These are phyloP conservation scores for Eriocheir sinensis DNA, from an alignment of 1,140 invertebrate species.

Conservation along the genomic window DNA sequence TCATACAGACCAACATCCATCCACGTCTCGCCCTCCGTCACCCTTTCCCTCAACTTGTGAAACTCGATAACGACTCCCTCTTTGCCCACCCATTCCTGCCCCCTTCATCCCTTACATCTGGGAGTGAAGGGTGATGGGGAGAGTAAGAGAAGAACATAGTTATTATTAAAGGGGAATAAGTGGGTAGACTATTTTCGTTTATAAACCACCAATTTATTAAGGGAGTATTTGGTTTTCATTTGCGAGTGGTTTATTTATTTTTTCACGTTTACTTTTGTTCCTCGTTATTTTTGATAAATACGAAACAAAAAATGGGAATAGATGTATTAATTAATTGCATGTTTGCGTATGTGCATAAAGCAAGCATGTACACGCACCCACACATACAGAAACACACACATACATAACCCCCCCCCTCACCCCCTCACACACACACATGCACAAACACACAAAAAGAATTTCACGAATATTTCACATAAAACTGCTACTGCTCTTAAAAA, in stretches of 20 bases:
- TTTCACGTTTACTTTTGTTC: not conserved
- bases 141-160: too few relatives aligned
- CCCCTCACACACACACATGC: not conserved
- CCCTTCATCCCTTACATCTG: not conserved
- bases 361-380: not conserved
- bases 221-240: too few relatives aligned
- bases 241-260: too few relatives aligned
- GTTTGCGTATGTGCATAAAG: not conserved
- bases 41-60: not conserved
- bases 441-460: slow-evolving; percentile 11
- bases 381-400: slow-evolving; percentile 4
- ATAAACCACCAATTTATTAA: too few relatives aligned
- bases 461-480: not conserved
- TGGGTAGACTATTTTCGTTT: too few relatives aligned
- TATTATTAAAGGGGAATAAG: too few relatives aligned
- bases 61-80: not conserved
- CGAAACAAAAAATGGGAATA: not conserved
- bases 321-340: slow-evolving; percentile 15
- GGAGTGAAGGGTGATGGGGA: not conserved
- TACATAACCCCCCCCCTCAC: not conserved
- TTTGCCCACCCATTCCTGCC: not conserved
- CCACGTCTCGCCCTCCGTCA: not conserved
- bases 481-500: too few relatives aligned
- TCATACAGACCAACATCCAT: not conserved
- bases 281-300: slow-evolving; percentile 17